Conservation (phyloP, 1,140 invertebrate species). For the Drosophila persimilis region DNA sequence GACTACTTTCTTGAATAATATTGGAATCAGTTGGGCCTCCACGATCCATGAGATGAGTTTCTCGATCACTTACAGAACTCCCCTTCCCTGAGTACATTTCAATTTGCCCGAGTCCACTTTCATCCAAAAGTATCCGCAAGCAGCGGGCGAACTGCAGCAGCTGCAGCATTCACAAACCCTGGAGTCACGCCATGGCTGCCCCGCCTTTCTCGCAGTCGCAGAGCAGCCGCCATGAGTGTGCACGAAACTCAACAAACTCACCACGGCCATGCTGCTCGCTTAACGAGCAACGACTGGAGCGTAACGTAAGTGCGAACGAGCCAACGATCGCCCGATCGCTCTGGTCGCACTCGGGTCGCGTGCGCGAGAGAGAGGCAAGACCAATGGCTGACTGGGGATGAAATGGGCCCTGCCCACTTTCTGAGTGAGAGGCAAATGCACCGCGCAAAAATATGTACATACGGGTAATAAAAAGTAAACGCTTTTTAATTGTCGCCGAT, state of each 20-base stretch:
- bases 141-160: slow-evolving; percentile 23
- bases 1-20: too few relatives aligned
- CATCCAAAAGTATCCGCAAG: slow-evolving; percentile 1
- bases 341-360: neutral
- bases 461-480: slow-evolving; percentile 62
- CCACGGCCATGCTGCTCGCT: slow-evolving; percentile 28
- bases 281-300: neutral
- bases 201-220: slow-evolving; percentile 6
- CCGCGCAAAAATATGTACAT: slow-evolving; percentile 12
- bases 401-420: slow-evolving; percentile 47
- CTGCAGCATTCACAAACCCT: neutral
- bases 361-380: slow-evolving; percentile 64
- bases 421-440: slow-evolving; percentile 7
- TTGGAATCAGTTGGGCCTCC: too few relatives aligned
- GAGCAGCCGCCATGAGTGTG: slow-evolving; percentile 23
- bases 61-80: neutral
- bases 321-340: slow-evolving; percentile 53
- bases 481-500: slow-evolving; percentile 67
- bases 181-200: slow-evolving; percentile 7
- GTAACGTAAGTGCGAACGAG: slow-evolving; percentile 47
- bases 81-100: slow-evolving; percentile 4
- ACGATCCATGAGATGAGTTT: neutral
- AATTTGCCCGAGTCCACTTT: slow-evolving; percentile 12
- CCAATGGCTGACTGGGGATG: slow-evolving; percentile 69
- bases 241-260: slow-evolving; percentile 48